phyloP scores from a whole-genome alignment of 2,888 invertebrate species.

The Ceramica pisi region DNA sequence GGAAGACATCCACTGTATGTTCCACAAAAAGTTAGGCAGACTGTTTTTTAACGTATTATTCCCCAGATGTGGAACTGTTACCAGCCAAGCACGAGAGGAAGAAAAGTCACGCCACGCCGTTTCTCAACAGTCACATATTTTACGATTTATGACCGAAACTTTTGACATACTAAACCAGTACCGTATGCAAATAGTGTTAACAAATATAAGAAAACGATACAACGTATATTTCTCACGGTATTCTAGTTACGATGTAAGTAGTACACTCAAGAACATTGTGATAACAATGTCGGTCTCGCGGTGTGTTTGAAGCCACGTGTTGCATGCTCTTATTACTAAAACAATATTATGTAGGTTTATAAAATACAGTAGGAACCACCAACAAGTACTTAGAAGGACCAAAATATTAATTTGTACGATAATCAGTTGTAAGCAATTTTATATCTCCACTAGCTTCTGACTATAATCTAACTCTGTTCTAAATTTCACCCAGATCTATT shows the following conservation, averaged over 20 bases:
- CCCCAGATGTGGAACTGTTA: neutral
- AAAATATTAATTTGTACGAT: neutral
- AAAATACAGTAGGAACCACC: neutral
- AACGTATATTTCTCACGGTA: conserved; percentile 59
- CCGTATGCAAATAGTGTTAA: conserved; percentile 50
- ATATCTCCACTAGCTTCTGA: neutral
- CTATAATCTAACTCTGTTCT: too few relatives aligned
- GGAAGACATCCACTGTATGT: too few relatives aligned
- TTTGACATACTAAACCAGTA: conserved; percentile 12
- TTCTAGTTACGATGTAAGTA: conserved; percentile 56
- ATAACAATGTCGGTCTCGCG: conserved; percentile 50
- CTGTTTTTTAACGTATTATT: too few relatives aligned
- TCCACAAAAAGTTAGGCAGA: too few relatives aligned
- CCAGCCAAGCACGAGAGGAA: neutral
- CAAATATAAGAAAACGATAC: conserved; percentile 55
- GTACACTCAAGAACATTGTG: conserved; percentile 45
- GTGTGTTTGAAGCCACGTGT: conserved; percentile 65
- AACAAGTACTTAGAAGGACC: neutral
- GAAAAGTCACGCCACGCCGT: neutral
- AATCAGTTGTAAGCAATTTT: neutral
- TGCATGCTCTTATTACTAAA: conserved; percentile 47
- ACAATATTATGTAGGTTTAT: conserved; percentile 42
- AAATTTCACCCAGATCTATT: too few relatives aligned
- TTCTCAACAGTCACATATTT: neutral
- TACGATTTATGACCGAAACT: neutral